These are phyloP conservation scores for Philaenus spumarius DNA, from an alignment of 1,140 invertebrate genomes.

Conservation along the genomic window DNA sequence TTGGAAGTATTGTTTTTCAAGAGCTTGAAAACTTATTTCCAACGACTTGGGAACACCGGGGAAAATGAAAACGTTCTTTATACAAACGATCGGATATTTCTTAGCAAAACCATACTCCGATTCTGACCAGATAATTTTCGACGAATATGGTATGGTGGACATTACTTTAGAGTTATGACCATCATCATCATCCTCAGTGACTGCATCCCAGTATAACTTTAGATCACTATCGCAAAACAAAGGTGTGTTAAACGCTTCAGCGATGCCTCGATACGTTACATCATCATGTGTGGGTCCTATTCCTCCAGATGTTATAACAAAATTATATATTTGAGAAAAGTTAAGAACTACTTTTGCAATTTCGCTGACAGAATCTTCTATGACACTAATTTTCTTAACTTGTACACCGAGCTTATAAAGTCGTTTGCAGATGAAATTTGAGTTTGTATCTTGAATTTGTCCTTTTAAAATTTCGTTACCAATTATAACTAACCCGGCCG, in stretches of 20 bases:
- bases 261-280: constrained; percentile 71
- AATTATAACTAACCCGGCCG: constrained; percentile 55
- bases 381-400: constrained; percentile 61
- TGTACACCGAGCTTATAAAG: constrained; percentile 59
- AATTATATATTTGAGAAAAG: constrained; percentile 52
- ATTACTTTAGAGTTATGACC: constrained; percentile 14
- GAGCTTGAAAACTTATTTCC: constrained; percentile 47
- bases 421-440: constrained; percentile 56
- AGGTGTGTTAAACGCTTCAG: constrained; percentile 58
- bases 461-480: constrained; percentile 85
- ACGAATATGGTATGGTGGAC: constrained; percentile 20
- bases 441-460: constrained; percentile 67
- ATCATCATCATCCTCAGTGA: constrained; percentile 34
- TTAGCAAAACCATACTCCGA: neutral
- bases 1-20: constrained; percentile 33
- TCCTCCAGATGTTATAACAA: constrained; percentile 73
- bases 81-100: constrained; percentile 55
- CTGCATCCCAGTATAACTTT: constrained; percentile 47
- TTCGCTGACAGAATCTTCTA: constrained; percentile 60
- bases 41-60: constrained; percentile 68
- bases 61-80: constrained; percentile 70
- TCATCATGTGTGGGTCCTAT: constrained; percentile 84
- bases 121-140: constrained; percentile 19
- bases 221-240: constrained; percentile 52
- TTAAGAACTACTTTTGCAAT: constrained; percentile 59